A percentile compares a stretch with the other conserved stretches of the same genome.
Conservation (phyloP, 2,888 invertebrate species). For the Aphodius granarius region DNA sequence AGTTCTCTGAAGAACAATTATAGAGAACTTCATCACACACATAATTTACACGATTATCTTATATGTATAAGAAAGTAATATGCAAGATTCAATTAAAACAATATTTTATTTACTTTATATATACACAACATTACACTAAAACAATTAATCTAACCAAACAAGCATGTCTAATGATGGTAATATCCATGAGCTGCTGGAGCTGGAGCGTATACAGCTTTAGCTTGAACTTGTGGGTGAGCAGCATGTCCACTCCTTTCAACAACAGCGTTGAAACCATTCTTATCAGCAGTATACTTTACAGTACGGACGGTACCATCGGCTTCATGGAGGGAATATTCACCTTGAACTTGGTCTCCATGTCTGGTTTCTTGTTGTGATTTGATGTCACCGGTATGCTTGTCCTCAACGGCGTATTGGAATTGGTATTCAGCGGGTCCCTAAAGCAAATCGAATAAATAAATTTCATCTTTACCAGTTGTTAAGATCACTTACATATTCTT, state of each 20-base stretch:
- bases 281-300: conserved; percentile 20
- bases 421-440: conserved; percentile 16
- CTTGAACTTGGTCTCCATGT: conserved; percentile 9
- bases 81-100: neutral
- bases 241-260: conserved; percentile 19
- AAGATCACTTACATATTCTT: conserved; percentile 10
- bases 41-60: too few species aligned
- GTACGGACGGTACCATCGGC: conserved; percentile 19
- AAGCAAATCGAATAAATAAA: neutral
- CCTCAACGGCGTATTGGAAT: conserved; percentile 19
- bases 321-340: conserved; percentile 19
- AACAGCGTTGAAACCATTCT: conserved; percentile 20
- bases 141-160: neutral
- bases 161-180: neutral
- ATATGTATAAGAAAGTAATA: neutral
- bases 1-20: too few species aligned
- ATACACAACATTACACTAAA: neutral
- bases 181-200: conserved; percentile 4
- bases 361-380: conserved; percentile 19
- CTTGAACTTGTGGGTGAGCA: conserved; percentile 27
- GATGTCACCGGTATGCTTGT: conserved; percentile 21
- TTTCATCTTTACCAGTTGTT: neutral
- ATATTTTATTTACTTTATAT: neutral
- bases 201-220: conserved; percentile 5
- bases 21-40: too few species aligned